Conservation (phyloP, 1,140 invertebrate genomes). For the Pseudobourletiella spinata region DNA sequence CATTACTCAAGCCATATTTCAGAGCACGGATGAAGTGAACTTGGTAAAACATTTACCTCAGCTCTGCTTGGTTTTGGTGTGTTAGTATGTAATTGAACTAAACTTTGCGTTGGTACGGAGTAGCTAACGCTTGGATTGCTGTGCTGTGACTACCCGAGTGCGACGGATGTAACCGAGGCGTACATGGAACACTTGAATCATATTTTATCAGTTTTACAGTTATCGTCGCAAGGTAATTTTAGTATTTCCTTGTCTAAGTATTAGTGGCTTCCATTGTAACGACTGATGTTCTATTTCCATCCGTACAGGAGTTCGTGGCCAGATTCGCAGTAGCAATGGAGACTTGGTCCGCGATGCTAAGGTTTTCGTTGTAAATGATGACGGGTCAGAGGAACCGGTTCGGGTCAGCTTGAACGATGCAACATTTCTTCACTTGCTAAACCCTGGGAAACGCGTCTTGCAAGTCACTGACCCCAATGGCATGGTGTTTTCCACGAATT, state of each 20-base stretch:
- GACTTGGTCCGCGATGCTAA: slow-evolving; percentile 59
- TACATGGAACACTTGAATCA: slow-evolving; percentile 29
- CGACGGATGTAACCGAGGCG: slow-evolving; percentile 12
- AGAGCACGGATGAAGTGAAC: not conserved
- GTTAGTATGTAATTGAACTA: too few relatives aligned
- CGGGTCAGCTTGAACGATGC: slow-evolving; percentile 56
- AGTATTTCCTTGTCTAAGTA: not conserved
- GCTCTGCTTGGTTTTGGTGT: too few relatives aligned
- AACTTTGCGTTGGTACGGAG: too few relatives aligned
- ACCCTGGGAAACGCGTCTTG: slow-evolving; percentile 53
- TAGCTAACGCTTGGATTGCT: slow-evolving; percentile 26
- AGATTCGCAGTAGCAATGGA: slow-evolving; percentile 54
- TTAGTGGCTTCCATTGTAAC: too few relatives aligned
- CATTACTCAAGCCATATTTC: not conserved
- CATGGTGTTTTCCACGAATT: too few relatives aligned
- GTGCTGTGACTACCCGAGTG: slow-evolving; percentile 30
- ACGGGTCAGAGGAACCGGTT: slow-evolving; percentile 48
- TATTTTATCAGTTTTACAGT: slow-evolving; percentile 29
- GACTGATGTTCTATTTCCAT: too few relatives aligned
- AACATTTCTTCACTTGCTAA: slow-evolving; percentile 57
- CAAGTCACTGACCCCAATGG: slow-evolving; percentile 42
- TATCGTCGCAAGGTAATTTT: slow-evolving; percentile 27
- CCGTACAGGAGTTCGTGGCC: slow-evolving; percentile 60
- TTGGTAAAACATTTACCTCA: not conserved
- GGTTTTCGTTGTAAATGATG: slow-evolving; percentile 48